These are phyloP conservation scores for Drosophila neotestacea DNA, from an alignment of 2,888 invertebrate species.

Conservation along the genomic window DNA sequence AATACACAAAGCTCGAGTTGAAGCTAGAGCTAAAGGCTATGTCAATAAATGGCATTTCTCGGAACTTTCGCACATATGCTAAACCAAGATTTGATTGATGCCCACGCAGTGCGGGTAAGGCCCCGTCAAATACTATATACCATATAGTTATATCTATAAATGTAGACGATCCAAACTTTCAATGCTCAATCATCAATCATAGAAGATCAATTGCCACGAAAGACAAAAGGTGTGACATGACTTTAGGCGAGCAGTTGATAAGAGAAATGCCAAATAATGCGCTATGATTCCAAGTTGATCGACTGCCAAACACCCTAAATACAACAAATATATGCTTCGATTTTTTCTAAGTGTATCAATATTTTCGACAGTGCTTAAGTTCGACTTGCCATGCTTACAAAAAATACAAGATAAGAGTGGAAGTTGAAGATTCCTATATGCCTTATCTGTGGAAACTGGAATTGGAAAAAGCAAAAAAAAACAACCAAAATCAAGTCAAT, in stretches of 20 bases:
- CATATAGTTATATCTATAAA: neutral
- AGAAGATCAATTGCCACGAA: conserved; percentile 8
- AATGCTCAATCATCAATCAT: conserved; percentile 59
- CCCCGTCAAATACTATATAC: conserved; percentile 31
- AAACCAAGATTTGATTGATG: conserved; percentile 44
- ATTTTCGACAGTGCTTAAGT: neutral
- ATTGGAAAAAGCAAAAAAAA: neutral
- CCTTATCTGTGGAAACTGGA: neutral
- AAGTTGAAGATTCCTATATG: neutral
- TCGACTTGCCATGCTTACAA: neutral
- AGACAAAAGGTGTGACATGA: conserved; percentile 34
- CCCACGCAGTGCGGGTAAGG: conserved; percentile 43
- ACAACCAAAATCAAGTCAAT: neutral
- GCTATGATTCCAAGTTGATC: neutral
- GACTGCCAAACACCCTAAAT: neutral
- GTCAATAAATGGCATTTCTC: conserved; percentile 47
- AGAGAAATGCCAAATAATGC: conserved; percentile 1
- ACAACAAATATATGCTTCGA: neutral
- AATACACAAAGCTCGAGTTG: conserved; percentile 31
- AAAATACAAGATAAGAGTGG: neutral
- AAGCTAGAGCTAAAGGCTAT: conserved; percentile 44
- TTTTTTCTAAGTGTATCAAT: neutral
- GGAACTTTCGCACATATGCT: conserved; percentile 49
- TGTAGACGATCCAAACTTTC: conserved; percentile 9
- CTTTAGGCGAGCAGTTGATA: conserved; percentile 17